Evolutionary conservation across 2,888 invertebrate species (phyloP).

Genomic region (Darwinula stevensoni): DNA sequence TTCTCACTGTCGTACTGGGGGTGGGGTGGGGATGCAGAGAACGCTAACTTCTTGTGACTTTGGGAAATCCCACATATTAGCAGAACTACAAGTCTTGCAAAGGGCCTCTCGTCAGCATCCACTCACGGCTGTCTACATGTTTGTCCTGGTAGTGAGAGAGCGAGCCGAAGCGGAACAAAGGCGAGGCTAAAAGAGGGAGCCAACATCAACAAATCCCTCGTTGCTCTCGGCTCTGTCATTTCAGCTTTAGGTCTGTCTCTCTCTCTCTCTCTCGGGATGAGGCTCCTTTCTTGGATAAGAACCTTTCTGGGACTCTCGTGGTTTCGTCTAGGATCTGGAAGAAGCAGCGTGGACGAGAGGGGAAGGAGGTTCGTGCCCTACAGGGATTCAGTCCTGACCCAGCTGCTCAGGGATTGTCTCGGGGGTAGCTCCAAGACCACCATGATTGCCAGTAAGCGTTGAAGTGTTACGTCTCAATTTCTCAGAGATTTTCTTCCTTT

Average conservation of each 20-base stretch:
- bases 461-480: too few species aligned
- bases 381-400: constrained; percentile 46
- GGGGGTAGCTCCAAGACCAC: constrained; percentile 45
- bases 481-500: too few species aligned
- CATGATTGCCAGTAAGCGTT: constrained; percentile 51
- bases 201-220: constrained; percentile 48
- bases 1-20: too few species aligned
- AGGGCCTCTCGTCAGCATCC: background rate
- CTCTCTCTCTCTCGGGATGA: too few species aligned
- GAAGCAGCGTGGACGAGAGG: background rate
- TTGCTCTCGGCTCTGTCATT: constrained; percentile 50
- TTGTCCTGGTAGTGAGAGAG: constrained; percentile 16
- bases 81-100: background rate
- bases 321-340: background rate
- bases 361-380: constrained; percentile 51
- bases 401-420: constrained; percentile 48
- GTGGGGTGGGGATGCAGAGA: too few species aligned
- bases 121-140: constrained; percentile 2
- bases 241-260: constrained; percentile 38
- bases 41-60: too few species aligned
- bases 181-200: constrained; percentile 21
- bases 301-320: background rate
- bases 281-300: background rate
- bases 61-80: too few species aligned
- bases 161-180: constrained; percentile 13